A percentile compares a stretch with the other conserved stretches of the same genome.
Conservation (phyloP, 2,888 invertebrate genomes). For the Bombylius discolor region DNA sequence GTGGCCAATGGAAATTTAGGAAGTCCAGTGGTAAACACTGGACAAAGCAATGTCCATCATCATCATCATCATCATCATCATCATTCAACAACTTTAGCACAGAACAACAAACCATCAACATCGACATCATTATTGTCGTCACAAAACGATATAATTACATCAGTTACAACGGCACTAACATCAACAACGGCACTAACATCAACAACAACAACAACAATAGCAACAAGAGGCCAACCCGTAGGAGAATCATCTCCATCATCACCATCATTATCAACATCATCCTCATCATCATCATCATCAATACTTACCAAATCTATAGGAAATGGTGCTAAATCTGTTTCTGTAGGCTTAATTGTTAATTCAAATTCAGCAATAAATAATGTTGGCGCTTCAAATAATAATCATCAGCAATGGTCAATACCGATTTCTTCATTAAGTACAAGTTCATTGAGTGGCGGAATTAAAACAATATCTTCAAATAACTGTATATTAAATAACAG, state of each 20-base stretch:
- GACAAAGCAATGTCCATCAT: constrained; percentile 9
- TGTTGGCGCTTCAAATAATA: no score
- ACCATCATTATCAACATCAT: not conserved
- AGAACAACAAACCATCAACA: not conserved
- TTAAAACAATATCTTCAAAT: no score
- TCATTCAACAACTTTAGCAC: not conserved
- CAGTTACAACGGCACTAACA: not conserved
- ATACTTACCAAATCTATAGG: not conserved
- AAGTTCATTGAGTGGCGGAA: no score
- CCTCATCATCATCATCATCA: not conserved
- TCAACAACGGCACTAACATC: not conserved
- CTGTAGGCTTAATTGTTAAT: no score
- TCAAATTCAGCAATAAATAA: no score
- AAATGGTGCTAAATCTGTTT: not conserved
- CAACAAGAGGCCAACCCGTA: not conserved
- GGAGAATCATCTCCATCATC: not conserved
- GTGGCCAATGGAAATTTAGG: constrained; percentile 16
- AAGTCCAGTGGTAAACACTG: constrained; percentile 17
- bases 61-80: constrained; percentile 2
- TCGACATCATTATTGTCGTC: constrained; percentile 2
- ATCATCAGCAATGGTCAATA: no score
- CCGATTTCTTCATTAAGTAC: no score
- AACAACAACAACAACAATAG: not conserved
- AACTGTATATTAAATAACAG: no score
- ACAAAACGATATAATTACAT: not conserved